These are phyloP conservation scores for Lathamus discolor DNA, from an alignment of 2,113 vertebrate genomes.

Conservation along the genomic window DNA sequence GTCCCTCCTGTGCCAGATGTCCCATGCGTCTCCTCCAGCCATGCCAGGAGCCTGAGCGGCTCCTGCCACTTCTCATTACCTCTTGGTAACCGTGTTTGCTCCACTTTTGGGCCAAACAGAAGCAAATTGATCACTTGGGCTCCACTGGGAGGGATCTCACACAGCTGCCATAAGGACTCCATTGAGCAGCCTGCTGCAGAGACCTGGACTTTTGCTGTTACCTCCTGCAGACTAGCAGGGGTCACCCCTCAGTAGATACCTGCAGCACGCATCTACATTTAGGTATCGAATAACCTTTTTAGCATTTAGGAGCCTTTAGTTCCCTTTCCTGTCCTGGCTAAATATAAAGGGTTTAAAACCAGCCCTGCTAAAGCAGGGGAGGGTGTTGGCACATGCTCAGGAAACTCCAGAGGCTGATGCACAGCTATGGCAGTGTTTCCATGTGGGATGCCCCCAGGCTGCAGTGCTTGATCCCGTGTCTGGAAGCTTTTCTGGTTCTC, in stretches of 20 bases:
- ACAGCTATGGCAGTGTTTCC: neutral
- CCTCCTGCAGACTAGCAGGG: neutral
- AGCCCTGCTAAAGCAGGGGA: neutral
- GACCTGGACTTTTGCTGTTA: neutral
- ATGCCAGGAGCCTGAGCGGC: neutral
- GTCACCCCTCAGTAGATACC: neutral
- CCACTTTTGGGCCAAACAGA: neutral
- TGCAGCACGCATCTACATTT: neutral
- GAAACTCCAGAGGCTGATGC: neutral
- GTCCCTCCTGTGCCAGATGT: neutral
- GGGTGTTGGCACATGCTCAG: neutral
- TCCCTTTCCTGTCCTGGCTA: neutral
- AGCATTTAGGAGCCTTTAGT: neutral
- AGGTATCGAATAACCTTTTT: neutral
- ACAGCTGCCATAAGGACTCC: neutral
- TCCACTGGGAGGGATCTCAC: neutral
- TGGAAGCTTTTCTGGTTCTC: neutral
- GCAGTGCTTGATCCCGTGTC: neutral
- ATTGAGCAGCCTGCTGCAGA: fast-evolving
- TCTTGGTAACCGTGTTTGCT: neutral
- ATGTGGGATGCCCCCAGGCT: fast-evolving
- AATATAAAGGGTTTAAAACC: neutral
- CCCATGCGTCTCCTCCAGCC: fast-evolving
- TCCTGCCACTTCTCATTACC: neutral
- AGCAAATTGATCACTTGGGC: neutral